Evolutionary conservation across 2,888 invertebrate genomes (phyloP).

Genomic region (Molorchus minor): DNA sequence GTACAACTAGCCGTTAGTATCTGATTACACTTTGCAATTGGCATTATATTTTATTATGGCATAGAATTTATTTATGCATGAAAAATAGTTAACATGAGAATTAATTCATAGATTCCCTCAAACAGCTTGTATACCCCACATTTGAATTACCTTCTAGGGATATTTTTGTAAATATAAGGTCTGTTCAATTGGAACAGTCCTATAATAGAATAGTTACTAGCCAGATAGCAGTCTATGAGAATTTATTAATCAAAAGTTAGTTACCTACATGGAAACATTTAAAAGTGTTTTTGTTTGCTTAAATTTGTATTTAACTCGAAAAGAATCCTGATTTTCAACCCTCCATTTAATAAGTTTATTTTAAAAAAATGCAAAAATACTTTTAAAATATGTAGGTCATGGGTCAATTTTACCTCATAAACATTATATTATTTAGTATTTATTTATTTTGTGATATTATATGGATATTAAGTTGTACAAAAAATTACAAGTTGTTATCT

Average conservation of each 20-base stretch:
- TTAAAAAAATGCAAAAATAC: conserved; percentile 11
- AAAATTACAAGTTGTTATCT: conserved; percentile 26
- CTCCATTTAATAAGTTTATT: conserved; percentile 9
- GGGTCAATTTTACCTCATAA: not conserved
- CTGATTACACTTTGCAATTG: too few relatives aligned
- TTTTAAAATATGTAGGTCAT: conserved; percentile 11
- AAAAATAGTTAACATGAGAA: conserved; percentile 16
- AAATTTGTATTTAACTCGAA: not conserved
- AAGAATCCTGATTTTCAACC: not conserved
- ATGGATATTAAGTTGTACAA: conserved; percentile 7
- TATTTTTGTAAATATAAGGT: not conserved
- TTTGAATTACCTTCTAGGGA: not conserved
- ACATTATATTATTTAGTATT: conserved; percentile 9
- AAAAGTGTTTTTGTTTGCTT: too few relatives aligned
- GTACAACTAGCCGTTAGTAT: too few relatives aligned
- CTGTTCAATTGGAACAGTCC: too few relatives aligned
- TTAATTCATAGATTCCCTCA: not conserved
- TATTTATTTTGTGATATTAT: conserved; percentile 9
- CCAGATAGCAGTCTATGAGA: too few relatives aligned
- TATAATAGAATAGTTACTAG: not conserved
- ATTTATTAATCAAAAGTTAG: too few relatives aligned
- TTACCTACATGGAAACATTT: too few relatives aligned
- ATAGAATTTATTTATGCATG: conserved; percentile 4
- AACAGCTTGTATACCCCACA: not conserved
- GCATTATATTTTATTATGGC: too few relatives aligned